A percentile compares a stretch with the other conserved stretches of the same genome.
phyloP scores from a whole-genome alignment of 1,140 invertebrate species.

The Mactra quadrangularis region DNA sequence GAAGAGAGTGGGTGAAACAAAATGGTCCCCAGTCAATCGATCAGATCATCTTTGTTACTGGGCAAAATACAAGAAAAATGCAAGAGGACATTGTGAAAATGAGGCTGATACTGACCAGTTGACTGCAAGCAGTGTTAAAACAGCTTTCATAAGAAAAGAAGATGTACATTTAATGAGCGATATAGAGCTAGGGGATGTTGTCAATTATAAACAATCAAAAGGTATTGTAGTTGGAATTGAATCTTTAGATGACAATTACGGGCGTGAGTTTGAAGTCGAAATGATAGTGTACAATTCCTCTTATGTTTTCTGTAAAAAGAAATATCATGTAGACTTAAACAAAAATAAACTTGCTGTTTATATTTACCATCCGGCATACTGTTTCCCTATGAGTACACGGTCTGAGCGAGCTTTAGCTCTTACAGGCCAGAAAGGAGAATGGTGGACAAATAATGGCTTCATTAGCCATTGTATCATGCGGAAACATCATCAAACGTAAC shows the following conservation, averaged over 20 bases:
- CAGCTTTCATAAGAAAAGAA: neutral
- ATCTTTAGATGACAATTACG: neutral
- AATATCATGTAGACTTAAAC: slow-evolving; percentile 6
- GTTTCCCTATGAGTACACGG: neutral
- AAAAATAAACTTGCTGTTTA: slow-evolving; percentile 7
- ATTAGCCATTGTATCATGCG: slow-evolving; percentile 15
- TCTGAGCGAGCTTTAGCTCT: neutral
- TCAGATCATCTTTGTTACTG: slow-evolving; percentile 46
- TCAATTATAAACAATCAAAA: neutral
- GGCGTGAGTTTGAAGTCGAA: slow-evolving; percentile 12
- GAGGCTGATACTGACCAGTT: neutral
- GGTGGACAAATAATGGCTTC: no score
- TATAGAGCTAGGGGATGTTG: slow-evolving; percentile 10
- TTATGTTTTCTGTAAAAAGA: neutral
- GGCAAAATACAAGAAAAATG: slow-evolving; percentile 7
- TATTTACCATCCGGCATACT: slow-evolving; percentile 9
- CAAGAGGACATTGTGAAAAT: neutral
- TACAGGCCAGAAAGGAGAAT: slow-evolving; percentile 2
- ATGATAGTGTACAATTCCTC: neutral
- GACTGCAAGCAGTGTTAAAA: neutral
- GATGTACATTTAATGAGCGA: slow-evolving; percentile 11
- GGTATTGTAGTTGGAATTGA: slow-evolving; percentile 5
- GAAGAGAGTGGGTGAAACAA: slow-evolving; percentile 23
- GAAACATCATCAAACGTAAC: neutral
- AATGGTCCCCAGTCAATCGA: slow-evolving; percentile 18